A percentile compares a stretch with the other conserved stretches of the same genome.
Conservation (phyloP, 2,797 vertebrate genomes). For the Notamacropus eugenii region DNA sequence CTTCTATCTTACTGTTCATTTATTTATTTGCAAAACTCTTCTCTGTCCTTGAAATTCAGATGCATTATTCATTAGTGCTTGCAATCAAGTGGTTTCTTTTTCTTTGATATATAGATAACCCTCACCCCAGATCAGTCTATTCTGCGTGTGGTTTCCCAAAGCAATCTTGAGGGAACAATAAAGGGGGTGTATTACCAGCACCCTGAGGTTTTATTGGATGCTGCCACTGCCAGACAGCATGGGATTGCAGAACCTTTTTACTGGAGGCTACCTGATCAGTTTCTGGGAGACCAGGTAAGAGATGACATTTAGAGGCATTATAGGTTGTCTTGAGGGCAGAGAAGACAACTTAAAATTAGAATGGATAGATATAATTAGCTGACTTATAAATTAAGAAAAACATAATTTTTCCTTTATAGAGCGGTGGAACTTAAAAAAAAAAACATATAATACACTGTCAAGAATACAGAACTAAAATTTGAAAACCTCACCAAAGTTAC, state of each 20-base stretch:
- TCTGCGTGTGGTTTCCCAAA: constrained; percentile 90
- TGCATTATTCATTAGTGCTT: fast-evolving
- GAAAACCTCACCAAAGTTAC: background rate
- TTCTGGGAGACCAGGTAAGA: constrained; percentile 91
- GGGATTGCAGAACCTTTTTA: constrained; percentile 89
- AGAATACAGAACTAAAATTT: background rate
- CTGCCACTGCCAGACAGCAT: constrained; percentile 81
- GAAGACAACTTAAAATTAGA: background rate
- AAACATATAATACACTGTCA: background rate
- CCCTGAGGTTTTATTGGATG: constrained; percentile 89
- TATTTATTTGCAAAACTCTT: background rate
- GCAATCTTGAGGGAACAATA: constrained; percentile 86
- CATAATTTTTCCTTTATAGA: background rate
- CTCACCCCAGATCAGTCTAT: constrained; percentile 80
- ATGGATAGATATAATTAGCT: background rate
- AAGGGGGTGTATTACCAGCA: constrained; percentile 89
- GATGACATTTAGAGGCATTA: fast-evolving
- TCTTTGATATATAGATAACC: constrained; percentile 83
- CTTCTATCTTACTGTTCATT: background rate
- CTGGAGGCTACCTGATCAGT: constrained; percentile 91
- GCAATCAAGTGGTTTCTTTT: background rate
- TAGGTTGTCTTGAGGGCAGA: fast-evolving
- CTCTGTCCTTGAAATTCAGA: background rate
- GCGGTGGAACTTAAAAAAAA: background rate
- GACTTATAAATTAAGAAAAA: background rate